Evolutionary conservation across 2,888 invertebrate genomes (phyloP).

Genomic region (Melanostoma mellinum): DNA sequence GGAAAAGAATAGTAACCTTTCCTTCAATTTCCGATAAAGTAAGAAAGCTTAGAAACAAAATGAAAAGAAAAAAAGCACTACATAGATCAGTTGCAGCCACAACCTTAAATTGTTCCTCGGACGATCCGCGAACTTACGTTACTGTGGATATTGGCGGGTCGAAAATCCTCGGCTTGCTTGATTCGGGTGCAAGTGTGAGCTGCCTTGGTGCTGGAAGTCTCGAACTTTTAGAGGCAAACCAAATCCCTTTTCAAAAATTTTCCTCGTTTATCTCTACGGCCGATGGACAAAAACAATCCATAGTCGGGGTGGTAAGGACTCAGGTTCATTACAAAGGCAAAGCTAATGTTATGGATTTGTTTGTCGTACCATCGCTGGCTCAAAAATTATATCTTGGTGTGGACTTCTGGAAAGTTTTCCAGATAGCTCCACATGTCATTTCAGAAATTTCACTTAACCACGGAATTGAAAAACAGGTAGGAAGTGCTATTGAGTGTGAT

Average conservation of each 20-base stretch:
- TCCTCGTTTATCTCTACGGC: not conserved
- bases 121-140: not conserved
- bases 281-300: not conserved
- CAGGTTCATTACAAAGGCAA: not conserved
- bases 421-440: conserved; percentile 1
- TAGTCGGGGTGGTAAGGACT: not conserved
- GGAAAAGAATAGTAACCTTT: conserved; percentile 6
- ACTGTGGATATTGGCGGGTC: not conserved
- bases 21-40: not conserved
- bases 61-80: not conserved
- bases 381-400: not conserved
- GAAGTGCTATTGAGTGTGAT: not conserved
- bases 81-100: not conserved
- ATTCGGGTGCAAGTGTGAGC: not conserved
- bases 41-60: not conserved
- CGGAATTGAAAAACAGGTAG: not conserved
- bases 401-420: conserved; percentile 3
- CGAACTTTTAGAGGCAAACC: not conserved
- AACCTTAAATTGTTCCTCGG: not conserved
- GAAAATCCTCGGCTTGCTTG: not conserved
- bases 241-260: not conserved
- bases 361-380: not conserved
- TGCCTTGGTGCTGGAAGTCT: not conserved
- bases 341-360: not conserved
- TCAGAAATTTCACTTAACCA: not conserved